Conservation (phyloP, 2,797 vertebrate species). For the Microtus agrestis region DNA sequence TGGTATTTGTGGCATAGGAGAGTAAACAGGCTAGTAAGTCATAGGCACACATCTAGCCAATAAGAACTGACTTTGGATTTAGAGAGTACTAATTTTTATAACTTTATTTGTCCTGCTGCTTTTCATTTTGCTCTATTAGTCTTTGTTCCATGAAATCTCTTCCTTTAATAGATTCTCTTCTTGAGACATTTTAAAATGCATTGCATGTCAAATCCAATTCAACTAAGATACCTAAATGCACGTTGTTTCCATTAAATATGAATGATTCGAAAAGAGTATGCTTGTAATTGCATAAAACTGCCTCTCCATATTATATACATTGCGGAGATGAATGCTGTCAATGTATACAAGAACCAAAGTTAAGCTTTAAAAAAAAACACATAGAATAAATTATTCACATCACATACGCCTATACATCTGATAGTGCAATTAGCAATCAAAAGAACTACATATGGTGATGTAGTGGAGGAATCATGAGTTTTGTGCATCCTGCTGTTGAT, state of each 20-base stretch:
- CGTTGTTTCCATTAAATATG: conserved; percentile 78
- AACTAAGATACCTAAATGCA: conserved; percentile 65
- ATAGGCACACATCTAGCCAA: not conserved
- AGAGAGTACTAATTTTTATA: conserved; percentile 21
- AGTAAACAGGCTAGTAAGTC: conserved; percentile 39
- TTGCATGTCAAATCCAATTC: conserved; percentile 65
- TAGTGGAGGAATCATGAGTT: conserved; percentile 71
- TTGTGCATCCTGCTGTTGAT: conserved; percentile 72
- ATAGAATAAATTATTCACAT: conserved; percentile 80
- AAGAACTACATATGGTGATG: conserved; percentile 67
- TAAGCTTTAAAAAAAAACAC: conserved; percentile 63
- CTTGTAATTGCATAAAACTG: conserved; percentile 72
- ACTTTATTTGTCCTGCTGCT: conserved; percentile 6
- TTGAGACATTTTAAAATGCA: conserved; percentile 71
- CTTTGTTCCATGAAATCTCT: conserved; percentile 35
- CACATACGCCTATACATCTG: conserved; percentile 68
- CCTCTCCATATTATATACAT: conserved; percentile 57
- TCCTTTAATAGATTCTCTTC: conserved; percentile 56
- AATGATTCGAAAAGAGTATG: conserved; percentile 69
- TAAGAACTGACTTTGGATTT: conserved; percentile 32
- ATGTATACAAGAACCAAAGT: conserved; percentile 71
- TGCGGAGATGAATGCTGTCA: conserved; percentile 67
- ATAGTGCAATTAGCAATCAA: conserved; percentile 80
- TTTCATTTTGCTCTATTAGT: conserved; percentile 58
- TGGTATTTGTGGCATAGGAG: conserved; percentile 63